A percentile compares a stretch with the other conserved stretches of the same genome.
phyloP scores from a whole-genome alignment of 2,888 invertebrate species.

The Pseudococcus longispinus region DNA sequence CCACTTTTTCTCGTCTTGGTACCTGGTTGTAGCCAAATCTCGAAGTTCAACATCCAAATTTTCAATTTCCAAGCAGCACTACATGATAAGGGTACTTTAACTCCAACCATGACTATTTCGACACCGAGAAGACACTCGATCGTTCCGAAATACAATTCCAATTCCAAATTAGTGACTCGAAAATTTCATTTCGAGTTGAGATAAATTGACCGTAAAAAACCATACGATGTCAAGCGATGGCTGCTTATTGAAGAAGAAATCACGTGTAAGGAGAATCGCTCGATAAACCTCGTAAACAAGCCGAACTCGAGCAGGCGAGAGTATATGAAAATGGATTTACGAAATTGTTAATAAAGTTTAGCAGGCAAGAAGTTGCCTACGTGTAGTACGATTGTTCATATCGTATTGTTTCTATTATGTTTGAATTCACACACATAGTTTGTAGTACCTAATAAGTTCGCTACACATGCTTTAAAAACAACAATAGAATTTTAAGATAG shows the following conservation, averaged over 20 bases:
- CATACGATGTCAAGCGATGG: background rate
- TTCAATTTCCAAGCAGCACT: no score
- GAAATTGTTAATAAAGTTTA: slow-evolving; percentile 13
- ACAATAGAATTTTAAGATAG: slow-evolving; percentile 22
- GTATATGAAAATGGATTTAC: background rate
- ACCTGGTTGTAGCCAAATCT: no score
- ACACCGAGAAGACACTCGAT: background rate
- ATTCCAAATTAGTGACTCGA: background rate
- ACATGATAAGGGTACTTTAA: no score
- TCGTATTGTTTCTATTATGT: slow-evolving; percentile 16
- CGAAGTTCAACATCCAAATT: no score
- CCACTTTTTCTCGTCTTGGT: no score
- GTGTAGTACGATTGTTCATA: background rate
- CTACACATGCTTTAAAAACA: slow-evolving; percentile 27
- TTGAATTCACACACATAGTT: slow-evolving; percentile 19
- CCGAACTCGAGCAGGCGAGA: background rate
- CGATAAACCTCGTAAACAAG: background rate
- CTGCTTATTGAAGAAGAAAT: background rate
- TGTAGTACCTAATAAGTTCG: slow-evolving; percentile 9
- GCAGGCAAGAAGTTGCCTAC: background rate
- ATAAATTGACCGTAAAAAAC: background rate
- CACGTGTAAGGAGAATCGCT: background rate
- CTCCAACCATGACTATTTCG: no score
- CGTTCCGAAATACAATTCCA: background rate
- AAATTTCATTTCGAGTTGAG: background rate